Evolutionary conservation across 35 echinoderm and acorn worm species (phyloP).

Genomic region (Ophiothrix spiculata): DNA sequence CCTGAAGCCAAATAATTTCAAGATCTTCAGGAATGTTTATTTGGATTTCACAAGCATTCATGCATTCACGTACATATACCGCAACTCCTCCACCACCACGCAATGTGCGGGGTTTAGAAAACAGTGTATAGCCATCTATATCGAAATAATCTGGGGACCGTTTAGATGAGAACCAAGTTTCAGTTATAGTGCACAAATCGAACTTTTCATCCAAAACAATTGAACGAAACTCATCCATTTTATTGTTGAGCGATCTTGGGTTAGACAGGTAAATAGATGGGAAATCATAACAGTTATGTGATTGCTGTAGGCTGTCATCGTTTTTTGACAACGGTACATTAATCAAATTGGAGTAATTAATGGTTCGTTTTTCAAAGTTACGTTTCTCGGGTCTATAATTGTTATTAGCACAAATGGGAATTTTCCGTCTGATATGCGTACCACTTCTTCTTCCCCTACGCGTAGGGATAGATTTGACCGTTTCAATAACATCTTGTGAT

Average conservation of each 20-base stretch:
- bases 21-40: background rate
- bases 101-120: background rate
- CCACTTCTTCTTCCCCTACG: background rate
- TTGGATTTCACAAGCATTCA: background rate
- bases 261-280: background rate
- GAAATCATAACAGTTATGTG: background rate
- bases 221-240: background rate
- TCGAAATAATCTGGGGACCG: background rate
- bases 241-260: background rate
- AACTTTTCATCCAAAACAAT: background rate
- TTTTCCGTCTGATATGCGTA: background rate
- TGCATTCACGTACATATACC: background rate
- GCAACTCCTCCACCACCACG: background rate
- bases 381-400: background rate
- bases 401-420: background rate
- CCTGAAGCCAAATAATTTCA: background rate
- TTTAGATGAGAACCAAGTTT: background rate
- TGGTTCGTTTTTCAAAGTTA: background rate
- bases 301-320: background rate
- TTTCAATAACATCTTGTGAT: background rate
- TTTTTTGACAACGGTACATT: background rate
- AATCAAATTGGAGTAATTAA: background rate
- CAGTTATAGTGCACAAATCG: background rate
- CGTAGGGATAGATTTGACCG: background rate
- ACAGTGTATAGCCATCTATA: background rate